These are phyloP conservation scores for Limnephilus auricula DNA, from an alignment of 2,888 invertebrate species.

Conservation along the genomic window DNA sequence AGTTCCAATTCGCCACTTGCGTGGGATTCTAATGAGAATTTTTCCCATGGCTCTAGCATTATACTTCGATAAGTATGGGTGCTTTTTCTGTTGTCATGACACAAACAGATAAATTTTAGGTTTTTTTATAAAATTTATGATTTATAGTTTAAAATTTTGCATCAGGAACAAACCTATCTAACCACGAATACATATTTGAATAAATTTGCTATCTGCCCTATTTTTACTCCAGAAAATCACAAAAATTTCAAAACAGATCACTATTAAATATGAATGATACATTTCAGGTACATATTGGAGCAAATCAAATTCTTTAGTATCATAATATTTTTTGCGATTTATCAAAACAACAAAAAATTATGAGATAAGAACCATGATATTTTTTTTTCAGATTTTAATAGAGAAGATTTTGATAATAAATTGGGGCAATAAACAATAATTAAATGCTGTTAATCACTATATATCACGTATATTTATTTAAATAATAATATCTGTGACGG, in stretches of 20 bases:
- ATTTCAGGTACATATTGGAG: neutral
- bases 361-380: neutral
- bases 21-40: slow-evolving; percentile 57
- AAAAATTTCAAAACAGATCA: neutral
- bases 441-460: too few species aligned
- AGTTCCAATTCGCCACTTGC: slow-evolving; percentile 52
- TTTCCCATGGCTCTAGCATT: slow-evolving; percentile 56
- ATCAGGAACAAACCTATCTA: neutral
- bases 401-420: neutral
- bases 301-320: neutral
- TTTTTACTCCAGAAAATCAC: neutral
- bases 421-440: too few species aligned
- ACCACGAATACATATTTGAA: neutral
- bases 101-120: neutral
- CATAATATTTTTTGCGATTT: neutral
- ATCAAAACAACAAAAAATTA: neutral
- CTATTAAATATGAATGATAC: neutral
- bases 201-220: neutral
- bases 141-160: neutral
- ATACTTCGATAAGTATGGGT: neutral
- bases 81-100: neutral
- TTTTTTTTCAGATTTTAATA: neutral
- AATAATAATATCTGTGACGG: too few species aligned
- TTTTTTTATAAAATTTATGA: neutral
- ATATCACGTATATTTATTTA: too few species aligned